Evolutionary conservation across 2,113 vertebrate species (phyloP).

Genomic region (Mobula hypostoma): DNA sequence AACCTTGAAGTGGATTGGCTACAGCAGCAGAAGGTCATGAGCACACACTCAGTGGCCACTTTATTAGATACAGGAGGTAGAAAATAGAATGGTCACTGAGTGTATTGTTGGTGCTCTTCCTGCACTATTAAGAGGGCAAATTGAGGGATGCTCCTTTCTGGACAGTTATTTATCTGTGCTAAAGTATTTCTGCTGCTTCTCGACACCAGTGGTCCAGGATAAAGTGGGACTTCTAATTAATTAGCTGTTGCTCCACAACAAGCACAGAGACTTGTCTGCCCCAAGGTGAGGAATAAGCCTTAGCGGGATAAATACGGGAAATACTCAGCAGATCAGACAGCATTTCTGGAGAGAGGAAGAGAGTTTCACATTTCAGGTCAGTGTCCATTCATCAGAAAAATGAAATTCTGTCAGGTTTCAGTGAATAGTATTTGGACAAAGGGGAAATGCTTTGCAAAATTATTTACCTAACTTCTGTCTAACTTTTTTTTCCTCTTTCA

Average conservation of each 20-base stretch:
- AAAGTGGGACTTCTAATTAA: neutral
- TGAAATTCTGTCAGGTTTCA: no score
- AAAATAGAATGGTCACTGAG: no score
- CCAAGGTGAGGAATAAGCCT: neutral
- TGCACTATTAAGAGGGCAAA: neutral
- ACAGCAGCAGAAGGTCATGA: no score
- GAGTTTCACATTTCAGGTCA: no score
- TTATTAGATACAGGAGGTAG: no score
- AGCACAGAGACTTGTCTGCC: neutral
- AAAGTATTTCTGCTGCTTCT: neutral
- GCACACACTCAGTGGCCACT: no score
- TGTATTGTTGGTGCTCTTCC: neutral
- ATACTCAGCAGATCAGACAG: no score
- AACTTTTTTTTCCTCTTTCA: conserved; percentile 48
- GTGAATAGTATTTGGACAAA: neutral
- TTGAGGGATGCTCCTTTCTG: neutral
- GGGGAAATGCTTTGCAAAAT: neutral
- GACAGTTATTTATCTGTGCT: neutral
- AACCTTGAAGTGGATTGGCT: no score
- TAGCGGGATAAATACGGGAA: no score
- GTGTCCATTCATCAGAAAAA: no score
- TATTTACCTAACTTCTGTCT: neutral
- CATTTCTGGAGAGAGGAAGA: no score
- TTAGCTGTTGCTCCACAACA: neutral
- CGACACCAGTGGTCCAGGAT: neutral